Evolutionary conservation across 92 coral and sea anemone species (phyloP).

Genomic region (Umimayanthus chanpuru): DNA sequence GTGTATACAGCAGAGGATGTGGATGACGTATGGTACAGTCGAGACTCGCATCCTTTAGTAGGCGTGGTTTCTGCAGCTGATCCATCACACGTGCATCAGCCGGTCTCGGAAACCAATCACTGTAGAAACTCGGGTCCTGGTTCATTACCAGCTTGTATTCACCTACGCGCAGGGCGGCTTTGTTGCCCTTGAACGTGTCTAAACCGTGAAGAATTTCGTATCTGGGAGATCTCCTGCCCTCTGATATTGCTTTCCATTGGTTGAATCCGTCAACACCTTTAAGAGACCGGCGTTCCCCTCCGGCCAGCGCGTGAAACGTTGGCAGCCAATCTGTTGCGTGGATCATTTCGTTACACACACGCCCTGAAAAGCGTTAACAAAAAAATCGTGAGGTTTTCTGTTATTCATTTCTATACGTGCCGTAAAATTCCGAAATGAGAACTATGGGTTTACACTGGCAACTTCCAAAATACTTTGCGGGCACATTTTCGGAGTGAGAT

Average conservation of each 20-base stretch:
- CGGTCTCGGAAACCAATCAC: slow-evolving; percentile 97
- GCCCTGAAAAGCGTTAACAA: slow-evolving; percentile 61
- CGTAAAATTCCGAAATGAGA: not conserved
- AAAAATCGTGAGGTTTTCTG: not conserved
- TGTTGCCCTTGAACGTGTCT: slow-evolving; percentile 78
- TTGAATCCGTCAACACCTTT: slow-evolving; percentile 83
- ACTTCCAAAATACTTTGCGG: no score
- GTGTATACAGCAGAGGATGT: slow-evolving; percentile 90
- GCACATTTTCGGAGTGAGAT: no score
- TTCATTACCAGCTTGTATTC: slow-evolving; percentile 91
- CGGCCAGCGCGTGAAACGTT: slow-evolving; percentile 86
- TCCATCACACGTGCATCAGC: slow-evolving; percentile 74
- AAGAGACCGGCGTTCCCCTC: slow-evolving; percentile 71
- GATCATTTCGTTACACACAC: slow-evolving; percentile 86
- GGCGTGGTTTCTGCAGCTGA: slow-evolving; percentile 59
- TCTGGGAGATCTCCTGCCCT: slow-evolving; percentile 81
- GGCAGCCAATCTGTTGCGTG: slow-evolving; percentile 99
- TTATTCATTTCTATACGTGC: not conserved
- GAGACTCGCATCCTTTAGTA: slow-evolving; percentile 64
- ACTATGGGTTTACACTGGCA: no score
- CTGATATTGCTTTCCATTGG: slow-evolving; percentile 84
- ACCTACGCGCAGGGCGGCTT: slow-evolving; percentile 94
- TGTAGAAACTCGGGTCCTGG: slow-evolving; percentile 81
- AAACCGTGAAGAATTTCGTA: slow-evolving; percentile 96
- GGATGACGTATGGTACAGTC: slow-evolving; percentile 91